Evolutionary conservation across 2,888 invertebrate species (phyloP), one percentile per base, ranked within the genome.

Genomic region (Onchidella celtica): DNA sequence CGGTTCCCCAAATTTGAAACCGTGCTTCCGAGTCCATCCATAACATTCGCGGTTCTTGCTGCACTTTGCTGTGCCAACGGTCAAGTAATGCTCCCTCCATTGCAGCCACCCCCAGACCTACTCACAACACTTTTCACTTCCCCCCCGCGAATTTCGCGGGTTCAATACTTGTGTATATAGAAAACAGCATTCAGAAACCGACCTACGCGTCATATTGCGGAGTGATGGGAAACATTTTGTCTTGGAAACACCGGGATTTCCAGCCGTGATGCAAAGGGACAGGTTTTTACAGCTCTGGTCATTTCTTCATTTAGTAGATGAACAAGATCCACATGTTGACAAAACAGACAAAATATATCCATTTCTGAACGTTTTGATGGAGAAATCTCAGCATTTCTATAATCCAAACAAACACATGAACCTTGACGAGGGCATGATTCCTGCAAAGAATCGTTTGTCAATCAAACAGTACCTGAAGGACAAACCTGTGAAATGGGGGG

Each of bases 331-430:
- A 38, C 73, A 36, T 17, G 11, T 83, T n/a, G 68, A 84, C 38
- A 84, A 84, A 80, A 32, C 24, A 21, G 78, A 84, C 29, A 84
- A 84, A 73, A 84, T 84, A 11, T 84, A 84, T 69, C 82, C 83
- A 27, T 57, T 84, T 27, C 57, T 84, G 17, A 40, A 84, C 47
- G 36, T 65, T 40, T 17, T 84, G 14, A 24, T 84, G 32, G 32
- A 59, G n/a, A 84, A 72, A 55, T 84, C 81, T 34, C 57, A 47
- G 59, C 55, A 70, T 4, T 80, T 34, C 59, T 84, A 79, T 65
- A 75, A 34, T 6, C 83, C 83, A 17, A 21, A 34, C 24, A 24
- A 72, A 47, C 32, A 68, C n/a, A 17, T 82, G n/a, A 59, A 59
- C 27, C 61, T 83, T 32, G 83, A 83, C 36, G 82, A 83, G 61